These are phyloP conservation scores for Acromyrmex heyeri DNA, from an alignment of 1,140 invertebrate genomes.

Conservation along the genomic window DNA sequence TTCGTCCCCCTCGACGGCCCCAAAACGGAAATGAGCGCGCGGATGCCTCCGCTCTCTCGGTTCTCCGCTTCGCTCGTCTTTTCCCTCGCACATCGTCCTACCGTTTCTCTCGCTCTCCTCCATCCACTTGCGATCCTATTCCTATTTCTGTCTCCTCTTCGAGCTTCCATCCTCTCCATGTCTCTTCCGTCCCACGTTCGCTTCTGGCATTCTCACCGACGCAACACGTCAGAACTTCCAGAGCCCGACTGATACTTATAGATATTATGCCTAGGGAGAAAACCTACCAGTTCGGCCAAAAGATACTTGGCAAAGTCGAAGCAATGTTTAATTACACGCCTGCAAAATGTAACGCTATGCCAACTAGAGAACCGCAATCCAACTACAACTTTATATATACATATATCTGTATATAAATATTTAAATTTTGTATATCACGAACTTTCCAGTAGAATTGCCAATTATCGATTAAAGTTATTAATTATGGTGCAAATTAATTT, in stretches of 20 bases:
- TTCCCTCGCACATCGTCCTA: slow-evolving; percentile 56
- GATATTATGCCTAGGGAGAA: slow-evolving; percentile 35
- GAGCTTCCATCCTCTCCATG: slow-evolving; percentile 73
- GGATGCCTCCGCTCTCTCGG: slow-evolving; percentile 84
- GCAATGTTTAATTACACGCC: slow-evolving; percentile 43
- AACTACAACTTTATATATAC: not conserved
- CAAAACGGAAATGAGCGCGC: slow-evolving; percentile 86
- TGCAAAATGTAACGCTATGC: not conserved
- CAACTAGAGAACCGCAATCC: not conserved
- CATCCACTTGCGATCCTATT: slow-evolving; percentile 54
- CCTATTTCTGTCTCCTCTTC: slow-evolving; percentile 65
- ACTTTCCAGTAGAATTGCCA: not conserved
- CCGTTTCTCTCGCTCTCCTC: slow-evolving; percentile 58
- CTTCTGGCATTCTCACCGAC: slow-evolving; percentile 63
- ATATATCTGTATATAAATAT: too few relatives aligned
- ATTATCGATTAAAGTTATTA: not conserved
- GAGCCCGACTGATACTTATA: slow-evolving; percentile 65
- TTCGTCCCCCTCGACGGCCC: slow-evolving; percentile 79
- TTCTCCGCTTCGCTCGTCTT: slow-evolving; percentile 75
- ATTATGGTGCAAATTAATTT: not conserved
- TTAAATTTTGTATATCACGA: not conserved
- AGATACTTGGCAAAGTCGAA: slow-evolving; percentile 44
- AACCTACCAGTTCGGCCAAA: slow-evolving; percentile 13
- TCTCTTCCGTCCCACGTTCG: slow-evolving; percentile 62
- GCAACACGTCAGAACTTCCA: slow-evolving; percentile 62